Evolutionary conservation across 1,140 invertebrate species (phyloP).

Genomic region (Centruroides vittatus): DNA sequence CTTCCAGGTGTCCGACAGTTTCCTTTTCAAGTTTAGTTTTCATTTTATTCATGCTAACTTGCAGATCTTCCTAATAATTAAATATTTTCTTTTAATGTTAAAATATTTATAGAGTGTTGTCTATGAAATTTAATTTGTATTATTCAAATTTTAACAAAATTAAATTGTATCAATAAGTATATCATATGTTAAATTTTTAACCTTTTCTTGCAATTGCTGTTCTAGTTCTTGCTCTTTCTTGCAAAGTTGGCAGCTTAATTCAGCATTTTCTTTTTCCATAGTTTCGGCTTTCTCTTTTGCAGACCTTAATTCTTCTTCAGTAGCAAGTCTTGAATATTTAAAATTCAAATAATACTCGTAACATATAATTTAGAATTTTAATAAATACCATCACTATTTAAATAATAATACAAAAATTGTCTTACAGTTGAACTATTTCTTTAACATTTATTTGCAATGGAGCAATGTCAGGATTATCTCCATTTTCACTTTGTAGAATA

Average conservation of each 20-base stretch:
- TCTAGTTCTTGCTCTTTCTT: constrained; percentile 91
- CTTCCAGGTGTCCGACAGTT: constrained; percentile 68
- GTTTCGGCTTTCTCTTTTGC: constrained; percentile 74
- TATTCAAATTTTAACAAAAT: too few species aligned
- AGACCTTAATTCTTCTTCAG: constrained; percentile 81
- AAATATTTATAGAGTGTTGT: too few species aligned
- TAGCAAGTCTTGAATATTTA: constrained; percentile 46
- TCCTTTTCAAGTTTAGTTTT: constrained; percentile 83
- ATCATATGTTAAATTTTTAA: background rate
- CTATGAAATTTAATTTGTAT: too few species aligned
- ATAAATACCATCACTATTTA: too few species aligned
- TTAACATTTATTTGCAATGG: constrained; percentile 80
- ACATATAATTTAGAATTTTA: too few species aligned
- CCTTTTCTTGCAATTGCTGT: constrained; percentile 70
- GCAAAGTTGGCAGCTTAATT: constrained; percentile 64
- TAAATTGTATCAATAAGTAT: too few species aligned
- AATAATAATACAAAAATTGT: too few species aligned
- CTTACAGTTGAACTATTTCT: constrained; percentile 68
- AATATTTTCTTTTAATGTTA: too few species aligned
- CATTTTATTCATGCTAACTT: constrained; percentile 62
- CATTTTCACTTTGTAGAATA: constrained; percentile 61
- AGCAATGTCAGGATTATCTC: constrained; percentile 64
- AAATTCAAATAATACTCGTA: too few species aligned
- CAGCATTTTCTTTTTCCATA: constrained; percentile 73
- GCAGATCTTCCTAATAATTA: constrained; percentile 58